Conservation (phyloP, 2,113 vertebrate genomes). For the Himantopus leucocephalus region DNA sequence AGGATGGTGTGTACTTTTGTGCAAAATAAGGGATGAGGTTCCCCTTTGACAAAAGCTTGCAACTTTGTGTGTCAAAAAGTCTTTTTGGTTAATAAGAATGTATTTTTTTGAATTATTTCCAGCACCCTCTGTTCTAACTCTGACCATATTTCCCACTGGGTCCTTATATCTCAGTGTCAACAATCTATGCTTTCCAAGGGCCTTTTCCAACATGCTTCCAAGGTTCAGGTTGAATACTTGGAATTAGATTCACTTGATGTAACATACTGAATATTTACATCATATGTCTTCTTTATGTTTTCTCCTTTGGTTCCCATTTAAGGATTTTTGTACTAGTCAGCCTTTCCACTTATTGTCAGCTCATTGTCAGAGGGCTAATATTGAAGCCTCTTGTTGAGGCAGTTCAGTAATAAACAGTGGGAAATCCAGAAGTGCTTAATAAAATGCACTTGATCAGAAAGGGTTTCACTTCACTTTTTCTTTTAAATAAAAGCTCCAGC, state of each 20-base stretch:
- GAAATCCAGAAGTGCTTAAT: not conserved
- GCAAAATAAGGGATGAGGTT: not conserved
- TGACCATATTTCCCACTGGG: not conserved
- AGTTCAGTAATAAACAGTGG: not conserved
- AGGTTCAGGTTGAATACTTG: not conserved
- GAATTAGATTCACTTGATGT: not conserved
- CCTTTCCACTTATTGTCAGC: not conserved
- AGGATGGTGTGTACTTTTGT: not conserved
- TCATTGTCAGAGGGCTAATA: not conserved
- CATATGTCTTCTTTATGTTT: not conserved
- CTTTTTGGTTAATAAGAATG: not conserved
- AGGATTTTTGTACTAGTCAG: not conserved
- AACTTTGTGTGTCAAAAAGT: not conserved
- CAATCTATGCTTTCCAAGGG: not conserved
- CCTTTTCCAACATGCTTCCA: not conserved
- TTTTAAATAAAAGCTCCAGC: not conserved
- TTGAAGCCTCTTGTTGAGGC: not conserved
- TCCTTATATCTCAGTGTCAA: not conserved
- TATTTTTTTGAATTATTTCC: not conserved
- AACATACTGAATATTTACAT: not conserved
- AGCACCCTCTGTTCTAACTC: not conserved
- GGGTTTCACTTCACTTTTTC: not conserved
- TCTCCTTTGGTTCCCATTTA: not conserved
- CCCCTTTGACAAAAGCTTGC: not conserved
- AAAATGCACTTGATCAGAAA: not conserved